A percentile compares a stretch with the other conserved stretches of the same genome.
Evolutionary conservation across 2,888 invertebrate species (phyloP).

Genomic region (Serripes groenlandicus): DNA sequence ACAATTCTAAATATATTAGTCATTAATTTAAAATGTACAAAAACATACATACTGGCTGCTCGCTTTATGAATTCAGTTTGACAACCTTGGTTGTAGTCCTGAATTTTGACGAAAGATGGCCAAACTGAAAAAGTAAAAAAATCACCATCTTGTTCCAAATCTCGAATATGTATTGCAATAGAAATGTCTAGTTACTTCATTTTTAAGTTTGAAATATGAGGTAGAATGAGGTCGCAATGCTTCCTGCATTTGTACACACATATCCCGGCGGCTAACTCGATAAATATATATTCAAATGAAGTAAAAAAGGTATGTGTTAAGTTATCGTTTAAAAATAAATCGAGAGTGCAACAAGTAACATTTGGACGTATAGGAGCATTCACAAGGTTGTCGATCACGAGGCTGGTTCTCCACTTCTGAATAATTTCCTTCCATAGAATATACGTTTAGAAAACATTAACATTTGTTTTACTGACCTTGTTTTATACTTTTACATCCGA

Average conservation of each 20-base stretch:
- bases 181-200: too few relatives aligned
- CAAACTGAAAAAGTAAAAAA: background rate
- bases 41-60: background rate
- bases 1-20: too few relatives aligned
- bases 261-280: background rate
- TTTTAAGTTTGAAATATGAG: background rate
- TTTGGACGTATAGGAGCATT: too few relatives aligned
- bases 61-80: constrained; percentile 5
- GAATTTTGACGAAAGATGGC: constrained; percentile 1
- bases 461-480: background rate
- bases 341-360: too few relatives aligned
- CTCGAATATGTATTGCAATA: too few relatives aligned
- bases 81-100: background rate
- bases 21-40: too few relatives aligned
- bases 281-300: background rate
- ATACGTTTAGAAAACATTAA: background rate
- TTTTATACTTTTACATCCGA: background rate
- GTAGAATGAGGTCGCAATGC: background rate
- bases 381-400: background rate
- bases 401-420: background rate
- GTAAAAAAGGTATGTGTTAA: background rate
- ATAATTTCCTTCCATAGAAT: background rate
- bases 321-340: too few relatives aligned
- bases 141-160: too few relatives aligned
- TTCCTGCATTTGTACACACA: background rate